Conservation (phyloP, 2,888 invertebrate genomes). For the Entomobrya proxima region DNA sequence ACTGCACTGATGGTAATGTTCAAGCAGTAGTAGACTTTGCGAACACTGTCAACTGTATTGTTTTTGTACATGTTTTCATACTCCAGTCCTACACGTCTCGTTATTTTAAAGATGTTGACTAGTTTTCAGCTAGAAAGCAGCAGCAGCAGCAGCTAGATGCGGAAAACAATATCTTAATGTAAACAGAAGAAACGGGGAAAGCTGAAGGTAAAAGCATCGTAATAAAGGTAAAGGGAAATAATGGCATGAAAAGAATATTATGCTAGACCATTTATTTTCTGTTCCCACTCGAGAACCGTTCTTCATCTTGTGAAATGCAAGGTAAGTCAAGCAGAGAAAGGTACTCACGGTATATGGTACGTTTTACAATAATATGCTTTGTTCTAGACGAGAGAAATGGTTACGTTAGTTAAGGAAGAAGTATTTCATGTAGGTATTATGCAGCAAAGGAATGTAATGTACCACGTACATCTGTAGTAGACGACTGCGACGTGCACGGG, state of each 20-base stretch:
- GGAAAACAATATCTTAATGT: constrained; percentile 13
- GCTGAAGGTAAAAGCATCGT: background rate
- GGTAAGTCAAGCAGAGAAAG: constrained; percentile 39
- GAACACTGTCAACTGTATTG: constrained; percentile 23
- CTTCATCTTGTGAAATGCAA: constrained; percentile 46
- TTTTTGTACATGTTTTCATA: background rate
- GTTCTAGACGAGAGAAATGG: constrained; percentile 38
- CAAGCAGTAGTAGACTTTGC: too few relatives aligned
- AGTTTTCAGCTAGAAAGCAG: background rate
- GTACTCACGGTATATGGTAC: background rate
- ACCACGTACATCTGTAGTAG: constrained; percentile 35
- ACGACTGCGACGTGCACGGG: constrained; percentile 54
- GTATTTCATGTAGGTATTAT: background rate
- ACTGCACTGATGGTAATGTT: too few relatives aligned
- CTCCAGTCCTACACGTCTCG: constrained; percentile 18
- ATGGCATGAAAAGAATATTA: constrained; percentile 41
- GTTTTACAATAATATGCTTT: constrained; percentile 10
- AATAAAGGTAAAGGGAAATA: constrained; percentile 37
- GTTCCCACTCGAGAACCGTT: constrained; percentile 15
- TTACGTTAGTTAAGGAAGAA: constrained; percentile 29
- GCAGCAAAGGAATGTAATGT: background rate
- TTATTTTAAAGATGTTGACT: constrained; percentile 49
- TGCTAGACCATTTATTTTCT: constrained; percentile 51
- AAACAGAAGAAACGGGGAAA: constrained; percentile 15
- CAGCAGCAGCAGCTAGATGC: background rate